A percentile compares a stretch with the other conserved stretches of the same genome.
phyloP scores from a whole-genome alignment of 2,888 invertebrate species.

The Hirtodrosophila trivittata region DNA sequence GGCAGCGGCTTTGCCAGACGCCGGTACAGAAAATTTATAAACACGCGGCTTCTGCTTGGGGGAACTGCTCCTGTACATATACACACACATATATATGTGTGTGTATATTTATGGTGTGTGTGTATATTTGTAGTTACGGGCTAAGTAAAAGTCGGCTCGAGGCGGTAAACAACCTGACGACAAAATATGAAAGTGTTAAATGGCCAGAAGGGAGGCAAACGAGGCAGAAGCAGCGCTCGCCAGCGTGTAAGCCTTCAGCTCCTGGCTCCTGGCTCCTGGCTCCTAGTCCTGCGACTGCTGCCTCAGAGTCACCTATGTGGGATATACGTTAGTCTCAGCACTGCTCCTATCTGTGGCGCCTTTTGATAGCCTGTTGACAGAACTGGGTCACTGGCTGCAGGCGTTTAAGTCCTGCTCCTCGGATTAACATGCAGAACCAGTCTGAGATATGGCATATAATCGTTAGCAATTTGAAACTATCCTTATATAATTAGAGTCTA shows the following conservation, averaged over 20 bases:
- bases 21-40: conserved; percentile 62
- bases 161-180: conserved; percentile 65
- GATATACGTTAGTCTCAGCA: conserved; percentile 29
- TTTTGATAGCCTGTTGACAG: conserved; percentile 65
- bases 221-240: background rate
- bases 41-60: conserved; percentile 34
- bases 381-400: conserved; percentile 67
- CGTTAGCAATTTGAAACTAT: no score
- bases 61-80: background rate
- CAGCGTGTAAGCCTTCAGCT: conserved; percentile 4
- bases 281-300: conserved; percentile 44
- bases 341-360: conserved; percentile 25
- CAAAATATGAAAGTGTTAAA: conserved; percentile 75
- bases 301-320: conserved; percentile 9
- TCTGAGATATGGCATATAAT: conserved; percentile 1
- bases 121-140: conserved; percentile 20
- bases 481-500: no score
- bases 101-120: background rate
- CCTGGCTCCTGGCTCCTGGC: conserved; percentile 5
- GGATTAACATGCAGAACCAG: conserved; percentile 46
- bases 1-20: conserved; percentile 63
- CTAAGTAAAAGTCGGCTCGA: conserved; percentile 62
- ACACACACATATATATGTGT: background rate
- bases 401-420: conserved; percentile 43
- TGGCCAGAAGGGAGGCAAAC: conserved; percentile 43